phyloP scores from a whole-genome alignment of 2,113 vertebrate species.

The Leucoraja erinaceus region DNA sequence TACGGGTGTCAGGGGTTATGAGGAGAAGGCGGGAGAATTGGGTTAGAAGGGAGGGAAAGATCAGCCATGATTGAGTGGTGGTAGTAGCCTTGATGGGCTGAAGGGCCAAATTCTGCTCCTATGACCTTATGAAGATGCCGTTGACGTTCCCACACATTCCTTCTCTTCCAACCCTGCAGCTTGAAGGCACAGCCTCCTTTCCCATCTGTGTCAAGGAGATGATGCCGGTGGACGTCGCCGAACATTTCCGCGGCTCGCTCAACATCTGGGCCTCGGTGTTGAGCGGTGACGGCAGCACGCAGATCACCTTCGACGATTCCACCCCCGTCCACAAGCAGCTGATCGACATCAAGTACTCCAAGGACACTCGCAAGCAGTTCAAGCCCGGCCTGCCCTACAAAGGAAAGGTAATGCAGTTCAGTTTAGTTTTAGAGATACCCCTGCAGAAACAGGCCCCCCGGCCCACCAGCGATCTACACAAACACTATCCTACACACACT shows the following conservation, averaged over 20 bases:
- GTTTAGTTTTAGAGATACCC: no score
- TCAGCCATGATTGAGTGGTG: no score
- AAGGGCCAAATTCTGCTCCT: no score
- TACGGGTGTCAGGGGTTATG: no score
- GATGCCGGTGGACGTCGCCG: constrained; percentile 78
- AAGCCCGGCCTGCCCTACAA: constrained; percentile 84
- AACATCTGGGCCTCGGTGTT: constrained; percentile 78
- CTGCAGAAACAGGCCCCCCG: no score
- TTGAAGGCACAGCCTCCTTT: constrained; percentile 72
- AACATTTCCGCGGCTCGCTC: constrained; percentile 80
- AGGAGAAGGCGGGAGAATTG: no score
- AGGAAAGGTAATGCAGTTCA: constrained; percentile 65
- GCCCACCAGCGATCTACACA: no score
- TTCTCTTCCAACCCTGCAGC: constrained; percentile 50
- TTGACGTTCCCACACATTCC: background rate
- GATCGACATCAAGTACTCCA: constrained; percentile 82
- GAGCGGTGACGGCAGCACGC: constrained; percentile 72
- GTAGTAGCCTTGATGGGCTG: no score
- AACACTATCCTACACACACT: no score
- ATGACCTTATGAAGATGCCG: no score
- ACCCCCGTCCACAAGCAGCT: constrained; percentile 83
- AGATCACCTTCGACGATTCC: constrained; percentile 79
- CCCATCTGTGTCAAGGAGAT: constrained; percentile 83
- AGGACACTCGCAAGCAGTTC: constrained; percentile 84
- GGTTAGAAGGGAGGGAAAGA: no score